Conservation (phyloP, 2,888 invertebrate species). For the Digitonthophagus gazella region DNA sequence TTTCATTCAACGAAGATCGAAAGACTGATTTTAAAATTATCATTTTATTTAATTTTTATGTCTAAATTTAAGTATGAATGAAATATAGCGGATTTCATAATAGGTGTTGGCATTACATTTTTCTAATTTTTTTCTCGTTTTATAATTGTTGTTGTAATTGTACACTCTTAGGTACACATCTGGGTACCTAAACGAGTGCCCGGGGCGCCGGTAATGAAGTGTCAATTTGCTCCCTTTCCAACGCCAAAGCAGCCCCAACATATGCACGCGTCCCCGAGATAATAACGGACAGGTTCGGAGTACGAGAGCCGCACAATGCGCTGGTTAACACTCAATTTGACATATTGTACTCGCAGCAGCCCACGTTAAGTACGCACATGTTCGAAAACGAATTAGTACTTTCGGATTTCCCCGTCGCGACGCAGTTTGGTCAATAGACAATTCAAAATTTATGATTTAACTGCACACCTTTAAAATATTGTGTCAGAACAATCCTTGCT, state of each 20-base stretch:
- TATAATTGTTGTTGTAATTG: background rate
- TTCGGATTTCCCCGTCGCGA: background rate
- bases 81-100: too few relatives aligned
- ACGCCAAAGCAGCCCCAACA: constrained; percentile 36
- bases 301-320: constrained; percentile 30
- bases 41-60: too few relatives aligned
- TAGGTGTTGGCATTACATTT: background rate
- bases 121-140: background rate
- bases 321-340: constrained; percentile 53
- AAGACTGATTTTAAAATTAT: too few relatives aligned
- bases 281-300: constrained; percentile 32
- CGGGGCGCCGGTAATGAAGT: constrained; percentile 51
- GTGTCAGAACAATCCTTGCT: too few relatives aligned
- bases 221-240: constrained; percentile 48
- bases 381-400: constrained; percentile 33
- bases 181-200: constrained; percentile 44
- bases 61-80: too few relatives aligned
- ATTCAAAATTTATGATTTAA: too few relatives aligned
- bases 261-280: constrained; percentile 36
- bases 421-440: background rate
- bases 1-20: too few relatives aligned
- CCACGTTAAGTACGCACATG: constrained; percentile 32
- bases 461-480: too few relatives aligned
- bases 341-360: constrained; percentile 44
- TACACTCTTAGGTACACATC: constrained; percentile 39